These are phyloP conservation scores for Colletes latitarsis DNA, from an alignment of 1,140 invertebrate genomes.

Conservation along the genomic window DNA sequence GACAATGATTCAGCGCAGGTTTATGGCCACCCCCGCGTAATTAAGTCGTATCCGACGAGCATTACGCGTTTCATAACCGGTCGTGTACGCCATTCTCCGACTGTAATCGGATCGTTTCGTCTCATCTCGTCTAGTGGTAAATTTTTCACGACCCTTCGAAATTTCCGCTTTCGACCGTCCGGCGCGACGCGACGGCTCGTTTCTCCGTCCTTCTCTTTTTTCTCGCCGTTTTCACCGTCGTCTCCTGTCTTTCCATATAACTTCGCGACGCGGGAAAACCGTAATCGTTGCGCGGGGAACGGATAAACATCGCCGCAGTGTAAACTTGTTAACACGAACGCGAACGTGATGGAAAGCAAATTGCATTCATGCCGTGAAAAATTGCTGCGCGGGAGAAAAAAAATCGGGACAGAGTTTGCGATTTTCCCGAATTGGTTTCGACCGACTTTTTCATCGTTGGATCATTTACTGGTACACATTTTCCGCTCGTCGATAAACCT, in stretches of 20 bases:
- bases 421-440: neutral
- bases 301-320: slow-evolving; percentile 14
- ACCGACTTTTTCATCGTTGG: neutral
- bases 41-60: slow-evolving; percentile 60
- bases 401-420: neutral
- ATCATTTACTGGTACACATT: neutral
- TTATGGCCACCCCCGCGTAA: slow-evolving; percentile 54
- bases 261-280: neutral
- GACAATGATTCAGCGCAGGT: slow-evolving; percentile 64
- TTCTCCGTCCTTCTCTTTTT: slow-evolving; percentile 2
- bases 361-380: slow-evolving; percentile 21
- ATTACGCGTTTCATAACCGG: slow-evolving; percentile 47
- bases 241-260: neutral
- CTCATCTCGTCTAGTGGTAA: neutral
- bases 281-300: slow-evolving; percentile 16
- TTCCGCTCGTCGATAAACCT: neutral
- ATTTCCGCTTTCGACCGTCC: neutral
- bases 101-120: slow-evolving; percentile 45
- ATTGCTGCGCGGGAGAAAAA: neutral
- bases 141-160: slow-evolving; percentile 10
- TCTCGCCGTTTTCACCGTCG: neutral
- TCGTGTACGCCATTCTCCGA: neutral
- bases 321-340: slow-evolving; percentile 21
- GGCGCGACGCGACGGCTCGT: neutral
- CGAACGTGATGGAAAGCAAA: slow-evolving; percentile 25